phyloP scores from a whole-genome alignment of 2,888 invertebrate genomes.

The Eupeodes latifasciatus region DNA sequence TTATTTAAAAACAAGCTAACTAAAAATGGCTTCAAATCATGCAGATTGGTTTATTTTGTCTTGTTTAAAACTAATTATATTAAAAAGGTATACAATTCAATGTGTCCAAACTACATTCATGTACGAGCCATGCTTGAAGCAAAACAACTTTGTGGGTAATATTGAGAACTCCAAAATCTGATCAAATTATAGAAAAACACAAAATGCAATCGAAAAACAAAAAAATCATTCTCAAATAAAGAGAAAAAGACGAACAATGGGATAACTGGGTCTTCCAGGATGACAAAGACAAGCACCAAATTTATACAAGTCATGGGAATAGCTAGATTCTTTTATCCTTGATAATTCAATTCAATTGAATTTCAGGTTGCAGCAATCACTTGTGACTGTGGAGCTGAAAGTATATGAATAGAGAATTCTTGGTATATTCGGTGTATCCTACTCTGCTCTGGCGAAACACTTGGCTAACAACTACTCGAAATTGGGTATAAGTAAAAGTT shows the following conservation, averaged over 20 bases:
- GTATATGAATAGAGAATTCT: not conserved
- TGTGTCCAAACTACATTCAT: not conserved
- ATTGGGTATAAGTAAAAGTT: not conserved
- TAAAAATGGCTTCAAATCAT: not conserved
- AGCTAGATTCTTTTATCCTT: constrained; percentile 30
- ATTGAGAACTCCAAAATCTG: constrained; percentile 30
- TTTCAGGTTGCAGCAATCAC: constrained; percentile 40
- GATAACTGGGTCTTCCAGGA: constrained; percentile 14
- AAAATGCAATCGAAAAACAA: not conserved
- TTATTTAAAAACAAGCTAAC: too few relatives aligned
- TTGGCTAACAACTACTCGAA: not conserved
- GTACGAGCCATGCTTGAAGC: not conserved
- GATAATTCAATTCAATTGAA: constrained; percentile 3
- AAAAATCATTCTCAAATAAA: not conserved
- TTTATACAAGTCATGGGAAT: constrained; percentile 10
- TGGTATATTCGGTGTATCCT: not conserved
- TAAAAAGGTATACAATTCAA: constrained; percentile 17
- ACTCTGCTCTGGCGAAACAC: constrained; percentile 12
- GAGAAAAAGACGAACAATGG: constrained; percentile 13
- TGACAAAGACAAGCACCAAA: constrained; percentile 33
- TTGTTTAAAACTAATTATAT: constrained; percentile 19
- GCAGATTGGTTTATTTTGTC: not conserved
- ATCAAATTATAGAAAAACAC: not conserved
- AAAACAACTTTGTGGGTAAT: constrained; percentile 24
- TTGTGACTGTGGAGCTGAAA: not conserved